Evolutionary conservation across 2,888 invertebrate species (phyloP), one percentile per base, ranked within the genome.

Genomic region (Leptopilina syphax): DNA sequence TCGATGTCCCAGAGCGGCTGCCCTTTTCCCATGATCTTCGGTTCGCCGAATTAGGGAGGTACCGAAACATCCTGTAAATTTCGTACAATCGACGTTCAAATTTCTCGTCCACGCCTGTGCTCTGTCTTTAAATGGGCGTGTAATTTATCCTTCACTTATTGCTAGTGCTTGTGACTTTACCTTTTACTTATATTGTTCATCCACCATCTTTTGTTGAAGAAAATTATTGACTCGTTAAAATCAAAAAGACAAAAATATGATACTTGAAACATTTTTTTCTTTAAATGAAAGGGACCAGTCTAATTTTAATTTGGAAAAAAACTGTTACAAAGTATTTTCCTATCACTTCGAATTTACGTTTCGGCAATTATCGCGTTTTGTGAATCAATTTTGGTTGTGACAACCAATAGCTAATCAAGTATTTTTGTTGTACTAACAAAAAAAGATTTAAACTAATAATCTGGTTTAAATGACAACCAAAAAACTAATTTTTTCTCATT

Each of bases 11-110:
- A 84, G 82, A 82, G 82, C 83, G 84, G 83, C 83, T 83, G 84
- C 83, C 84, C 84, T 84, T 84, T 84, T 82, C 83, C 84, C 84
- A 84, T 84, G 84, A 84, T 84, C 84, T 83, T 80, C 83, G 83
- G 81, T 84, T 85, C 85, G 83, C 81, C 81, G 82, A 83, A 83
- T 83, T 83, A 83, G 83, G 81, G 81, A 83, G 83, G 82, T 83
- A 82, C 81, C 82, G 80, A 76, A 83, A 79, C 81, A 83, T 83
- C 82, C 83, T 81, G 80, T 73, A 73, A 73, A 73, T 73, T 73
- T 73, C 41, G 73, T 50, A 66, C 79, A 81, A 83, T 83, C 80
- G 82, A 84, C 80, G 82, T 84, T 65, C 80, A 13, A 68, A 73
- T 57, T 73, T 57, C 73, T 73, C 73, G 57, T 73, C 57, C 73